Percentiles rank a stretch among this genome's conserved stretches.
phyloP scores from a whole-genome alignment of 2,888 invertebrate species.

The Sesia apiformis region DNA sequence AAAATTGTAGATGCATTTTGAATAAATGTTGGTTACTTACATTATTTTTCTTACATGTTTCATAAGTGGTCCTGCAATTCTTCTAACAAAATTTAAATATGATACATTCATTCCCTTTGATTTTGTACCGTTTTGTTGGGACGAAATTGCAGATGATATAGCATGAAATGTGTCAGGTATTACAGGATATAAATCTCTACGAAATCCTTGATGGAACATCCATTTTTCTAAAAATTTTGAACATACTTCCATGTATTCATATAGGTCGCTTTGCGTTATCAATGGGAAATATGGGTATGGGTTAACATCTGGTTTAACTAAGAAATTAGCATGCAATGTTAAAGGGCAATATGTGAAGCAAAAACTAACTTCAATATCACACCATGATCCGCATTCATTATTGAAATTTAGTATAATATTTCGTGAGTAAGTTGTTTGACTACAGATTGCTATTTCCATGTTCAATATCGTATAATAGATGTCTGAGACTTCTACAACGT shows the following conservation, averaged over 20 bases:
- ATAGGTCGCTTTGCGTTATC: slow-evolving; percentile 29
- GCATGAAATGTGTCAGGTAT: slow-evolving; percentile 61
- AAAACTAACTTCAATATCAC: slow-evolving; percentile 50
- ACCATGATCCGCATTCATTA: slow-evolving; percentile 40
- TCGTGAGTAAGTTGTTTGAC: slow-evolving; percentile 24
- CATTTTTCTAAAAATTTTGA: slow-evolving; percentile 53
- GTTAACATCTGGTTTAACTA: slow-evolving; percentile 31
- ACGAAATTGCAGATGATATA: slow-evolving; percentile 37
- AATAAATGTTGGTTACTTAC: slow-evolving; percentile 24
- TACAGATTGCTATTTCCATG: slow-evolving; percentile 33
- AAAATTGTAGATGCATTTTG: background rate
- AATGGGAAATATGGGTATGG: slow-evolving; percentile 58
- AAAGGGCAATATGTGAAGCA: slow-evolving; percentile 51
- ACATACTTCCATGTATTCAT: slow-evolving; percentile 43
- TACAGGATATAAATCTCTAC: slow-evolving; percentile 55
- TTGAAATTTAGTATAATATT: slow-evolving; percentile 33
- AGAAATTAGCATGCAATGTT: slow-evolving; percentile 39
- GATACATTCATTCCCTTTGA: slow-evolving; percentile 55
- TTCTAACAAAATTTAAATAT: slow-evolving; percentile 49
- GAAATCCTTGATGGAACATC: slow-evolving; percentile 66
- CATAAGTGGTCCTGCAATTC: slow-evolving; percentile 59
- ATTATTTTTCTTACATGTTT: slow-evolving; percentile 48
- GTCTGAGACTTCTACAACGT: slow-evolving; percentile 18
- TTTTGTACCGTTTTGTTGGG: slow-evolving; percentile 31
- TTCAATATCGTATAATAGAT: slow-evolving; percentile 26